A percentile compares a stretch with the other conserved stretches of the same genome.
Conservation (phyloP, 2,797 vertebrate species). For the Acropternis orthonyx region DNA sequence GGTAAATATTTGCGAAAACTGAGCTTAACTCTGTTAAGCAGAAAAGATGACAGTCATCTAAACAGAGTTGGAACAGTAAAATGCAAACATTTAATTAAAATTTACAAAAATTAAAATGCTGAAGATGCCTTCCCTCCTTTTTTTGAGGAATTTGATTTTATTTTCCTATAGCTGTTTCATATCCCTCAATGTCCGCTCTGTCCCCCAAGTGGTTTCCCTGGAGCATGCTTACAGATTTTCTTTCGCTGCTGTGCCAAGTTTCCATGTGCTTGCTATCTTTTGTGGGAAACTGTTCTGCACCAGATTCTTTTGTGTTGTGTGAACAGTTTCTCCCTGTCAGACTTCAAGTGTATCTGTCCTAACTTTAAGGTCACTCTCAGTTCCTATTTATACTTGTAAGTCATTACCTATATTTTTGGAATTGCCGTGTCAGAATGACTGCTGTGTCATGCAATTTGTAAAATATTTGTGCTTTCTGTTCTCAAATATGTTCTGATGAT, state of each 20-base stretch:
- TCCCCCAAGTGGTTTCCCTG: not conserved
- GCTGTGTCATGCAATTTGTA: not conserved
- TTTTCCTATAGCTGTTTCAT: not conserved
- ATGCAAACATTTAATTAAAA: not conserved
- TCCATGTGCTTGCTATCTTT: constrained; percentile 37
- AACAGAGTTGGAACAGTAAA: not conserved
- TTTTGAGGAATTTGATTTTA: not conserved
- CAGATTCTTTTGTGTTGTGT: not conserved
- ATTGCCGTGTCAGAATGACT: not conserved
- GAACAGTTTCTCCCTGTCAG: constrained; percentile 8
- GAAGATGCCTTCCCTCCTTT: not conserved
- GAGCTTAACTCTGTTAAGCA: not conserved
- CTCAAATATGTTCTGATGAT: not conserved
- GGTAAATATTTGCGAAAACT: not conserved
- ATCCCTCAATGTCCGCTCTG: fast-evolving
- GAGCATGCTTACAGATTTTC: constrained; percentile 10
- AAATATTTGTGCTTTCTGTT: not conserved
- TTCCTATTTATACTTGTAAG: not conserved
- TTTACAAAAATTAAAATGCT: not conserved
- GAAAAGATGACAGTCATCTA: not conserved
- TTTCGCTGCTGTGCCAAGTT: not conserved
- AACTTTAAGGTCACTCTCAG: not conserved
- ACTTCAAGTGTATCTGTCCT: not conserved
- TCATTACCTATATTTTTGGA: not conserved
- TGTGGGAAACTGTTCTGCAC: constrained; percentile 21